Conservation (phyloP, 2,113 vertebrate species). For the Ammodramus savannarum region DNA sequence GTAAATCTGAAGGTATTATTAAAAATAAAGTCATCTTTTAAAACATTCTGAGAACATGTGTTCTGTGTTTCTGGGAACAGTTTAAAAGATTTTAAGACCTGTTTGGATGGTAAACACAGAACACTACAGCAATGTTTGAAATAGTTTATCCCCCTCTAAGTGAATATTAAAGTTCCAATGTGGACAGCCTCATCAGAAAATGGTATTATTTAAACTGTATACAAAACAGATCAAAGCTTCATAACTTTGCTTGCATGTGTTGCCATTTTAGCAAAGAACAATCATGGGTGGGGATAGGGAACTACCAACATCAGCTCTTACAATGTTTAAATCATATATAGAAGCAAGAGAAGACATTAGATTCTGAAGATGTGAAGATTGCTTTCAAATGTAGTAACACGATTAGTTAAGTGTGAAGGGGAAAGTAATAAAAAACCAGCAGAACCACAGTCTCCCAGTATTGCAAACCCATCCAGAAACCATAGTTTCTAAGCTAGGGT, state of each 20-base stretch:
- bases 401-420: slow-evolving; percentile 46
- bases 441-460: slow-evolving; percentile 54
- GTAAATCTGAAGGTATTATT: slow-evolving; percentile 7
- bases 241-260: slow-evolving; percentile 69
- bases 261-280: slow-evolving; percentile 61
- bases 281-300: not conserved
- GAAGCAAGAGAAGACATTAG: not conserved
- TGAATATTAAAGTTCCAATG: slow-evolving; percentile 26
- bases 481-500: not conserved
- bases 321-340: not conserved
- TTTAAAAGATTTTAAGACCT: slow-evolving; percentile 47
- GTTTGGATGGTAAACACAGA: slow-evolving; percentile 41
- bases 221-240: slow-evolving; percentile 38
- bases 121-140: not conserved
- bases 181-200: slow-evolving; percentile 39
- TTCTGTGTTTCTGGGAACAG: slow-evolving; percentile 39
- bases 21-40: slow-evolving; percentile 4
- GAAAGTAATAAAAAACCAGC: slow-evolving; percentile 53
- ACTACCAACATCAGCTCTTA: not conserved
- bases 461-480: slow-evolving; percentile 17
- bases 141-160: slow-evolving; percentile 20
- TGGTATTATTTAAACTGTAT: not conserved
- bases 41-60: slow-evolving; percentile 29
- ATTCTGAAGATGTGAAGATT: slow-evolving; percentile 18
- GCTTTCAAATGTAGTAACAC: slow-evolving; percentile 11